Base-by-base conservation (phyloP, 2,113 vertebrate species). In the Poeciliopsis retropinna region DNA sequence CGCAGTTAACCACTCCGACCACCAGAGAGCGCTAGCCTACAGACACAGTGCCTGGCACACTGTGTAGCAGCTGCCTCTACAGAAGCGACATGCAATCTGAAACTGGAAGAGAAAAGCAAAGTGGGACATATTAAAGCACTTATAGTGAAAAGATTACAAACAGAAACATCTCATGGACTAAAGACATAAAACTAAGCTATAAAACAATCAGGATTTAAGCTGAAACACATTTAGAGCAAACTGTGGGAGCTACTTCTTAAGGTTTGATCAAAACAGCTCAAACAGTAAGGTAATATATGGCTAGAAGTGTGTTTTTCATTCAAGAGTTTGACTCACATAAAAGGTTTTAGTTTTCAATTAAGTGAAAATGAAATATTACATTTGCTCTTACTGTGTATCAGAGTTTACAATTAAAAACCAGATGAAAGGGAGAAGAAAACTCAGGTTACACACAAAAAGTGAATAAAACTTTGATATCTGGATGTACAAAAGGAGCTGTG, bases 1-100 rank as follows among this genome's bases (percentile, higher is more conserved):
- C 94, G 95, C 79, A 96, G 91, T 83, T 96, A 85, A 87, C 41
- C 34, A 47, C 67, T 41, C 14, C 0, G 0, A n/a, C 86, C 85
- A 87, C 15, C 73, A 72, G 72, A 75, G 84, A 17, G 85, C 61
- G 22, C 72, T 76, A 7, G 19, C 29, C 41, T 72, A 25, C 54
- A 37, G 30, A 67, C 51, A 76, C 3, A 1, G 76, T 75, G 85
- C 76, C 76, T 67, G 57, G 62, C n/a, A 6, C 11, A 65, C 65
- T 72, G 67, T 30, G 67, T 30, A 9, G 67, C 0, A 62, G 61
- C 32, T 25, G 67, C 64, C 72, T 61, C 64, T n/a, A 47, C 75
- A 41, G 67, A 75, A 44, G 80, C 34, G 19, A 66, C 51, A 63
- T 61, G 73, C 78, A 79, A 77, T 83, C 84, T 10, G 28, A 34